Conservation (phyloP, 2,888 invertebrate genomes). For the Sinotaia quadrata region DNA sequence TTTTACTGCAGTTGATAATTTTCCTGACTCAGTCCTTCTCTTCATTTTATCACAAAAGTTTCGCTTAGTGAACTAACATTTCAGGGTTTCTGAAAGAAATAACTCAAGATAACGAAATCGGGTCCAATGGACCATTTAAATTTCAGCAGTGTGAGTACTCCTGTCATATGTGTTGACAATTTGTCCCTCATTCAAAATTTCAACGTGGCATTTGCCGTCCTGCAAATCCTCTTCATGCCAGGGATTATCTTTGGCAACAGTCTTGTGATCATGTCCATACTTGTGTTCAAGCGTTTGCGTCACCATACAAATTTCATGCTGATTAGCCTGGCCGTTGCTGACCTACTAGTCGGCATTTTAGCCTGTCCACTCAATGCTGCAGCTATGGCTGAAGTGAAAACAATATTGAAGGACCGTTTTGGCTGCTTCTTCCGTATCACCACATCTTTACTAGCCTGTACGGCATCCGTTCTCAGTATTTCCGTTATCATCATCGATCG, state of each 20-base stretch:
- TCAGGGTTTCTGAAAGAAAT: too few relatives aligned
- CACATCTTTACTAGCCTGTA: constrained; percentile 36
- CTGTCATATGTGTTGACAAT: too few relatives aligned
- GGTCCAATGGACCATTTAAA: too few relatives aligned
- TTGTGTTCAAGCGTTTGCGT: constrained; percentile 38
- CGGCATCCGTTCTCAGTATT: constrained; percentile 41
- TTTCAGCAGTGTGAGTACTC: too few relatives aligned
- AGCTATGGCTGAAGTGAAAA: constrained; percentile 34
- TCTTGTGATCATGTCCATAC: constrained; percentile 41
- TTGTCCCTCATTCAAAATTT: too few relatives aligned
- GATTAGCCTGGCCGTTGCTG: constrained; percentile 42
- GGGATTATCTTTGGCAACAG: constrained; percentile 40
- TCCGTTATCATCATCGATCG: constrained; percentile 44
- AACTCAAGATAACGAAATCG: too few relatives aligned
- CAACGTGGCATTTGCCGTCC: constrained; percentile 29
- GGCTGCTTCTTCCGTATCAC: constrained; percentile 42
- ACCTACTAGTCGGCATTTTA: constrained; percentile 41
- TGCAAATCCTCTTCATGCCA: constrained; percentile 30
- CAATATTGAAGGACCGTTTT: constrained; percentile 29
- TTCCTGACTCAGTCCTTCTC: too few relatives aligned
- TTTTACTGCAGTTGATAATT: too few relatives aligned
- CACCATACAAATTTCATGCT: constrained; percentile 42
- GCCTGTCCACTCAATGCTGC: constrained; percentile 42
- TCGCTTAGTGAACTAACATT: too few relatives aligned
- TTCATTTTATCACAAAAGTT: too few relatives aligned